These are phyloP conservation scores for Ophiothrix spiculata DNA, from an alignment of 35 echinoderm and acorn worm genomes.

Conservation along the genomic window DNA sequence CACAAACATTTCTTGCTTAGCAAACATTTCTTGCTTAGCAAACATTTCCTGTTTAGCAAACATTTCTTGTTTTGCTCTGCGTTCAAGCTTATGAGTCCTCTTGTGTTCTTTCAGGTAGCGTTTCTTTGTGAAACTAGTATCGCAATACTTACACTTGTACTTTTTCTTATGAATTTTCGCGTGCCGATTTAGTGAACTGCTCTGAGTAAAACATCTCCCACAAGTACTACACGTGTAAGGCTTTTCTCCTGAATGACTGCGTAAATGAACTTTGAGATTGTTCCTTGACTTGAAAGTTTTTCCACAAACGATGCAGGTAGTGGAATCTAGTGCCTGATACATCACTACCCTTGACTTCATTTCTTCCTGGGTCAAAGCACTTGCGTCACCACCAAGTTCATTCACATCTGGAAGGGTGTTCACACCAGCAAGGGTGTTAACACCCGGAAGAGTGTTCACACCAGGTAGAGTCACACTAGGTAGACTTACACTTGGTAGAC, in stretches of 20 bases:
- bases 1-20: neutral
- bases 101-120: neutral
- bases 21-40: neutral
- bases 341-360: neutral
- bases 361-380: neutral
- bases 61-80: neutral
- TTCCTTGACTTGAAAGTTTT: neutral
- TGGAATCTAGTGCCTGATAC: neutral
- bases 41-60: neutral
- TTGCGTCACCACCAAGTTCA: neutral
- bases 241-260: neutral
- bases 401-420: neutral
- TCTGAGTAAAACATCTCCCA: neutral
- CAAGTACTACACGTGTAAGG: neutral
- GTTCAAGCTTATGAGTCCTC: neutral
- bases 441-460: neutral
- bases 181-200: neutral
- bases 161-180: neutral
- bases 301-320: neutral
- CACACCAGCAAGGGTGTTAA: no score
- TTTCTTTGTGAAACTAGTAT: slow-evolving; percentile 3
- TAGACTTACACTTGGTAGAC: neutral
- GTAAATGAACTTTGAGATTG: neutral
- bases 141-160: neutral
- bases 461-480: neutral